phyloP scores from a whole-genome alignment of 2,797 vertebrate species.

The Chloroceryle amazona region DNA sequence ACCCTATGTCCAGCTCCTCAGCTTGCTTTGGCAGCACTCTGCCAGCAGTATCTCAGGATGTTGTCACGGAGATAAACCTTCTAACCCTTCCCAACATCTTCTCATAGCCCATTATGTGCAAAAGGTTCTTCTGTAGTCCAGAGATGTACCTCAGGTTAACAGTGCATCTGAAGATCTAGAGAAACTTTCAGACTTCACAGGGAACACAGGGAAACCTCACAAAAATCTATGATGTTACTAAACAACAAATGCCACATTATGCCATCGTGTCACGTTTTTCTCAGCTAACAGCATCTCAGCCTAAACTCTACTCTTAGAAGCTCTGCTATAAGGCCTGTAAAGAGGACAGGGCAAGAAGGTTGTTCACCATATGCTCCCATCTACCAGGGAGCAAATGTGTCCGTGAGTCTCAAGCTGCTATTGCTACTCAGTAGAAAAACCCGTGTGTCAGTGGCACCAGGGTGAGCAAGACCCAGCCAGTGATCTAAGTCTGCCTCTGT shows the following conservation, averaged over 20 bases:
- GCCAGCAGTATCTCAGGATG: neutral
- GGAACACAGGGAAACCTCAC: neutral
- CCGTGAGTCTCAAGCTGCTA: neutral
- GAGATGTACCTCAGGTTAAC: neutral
- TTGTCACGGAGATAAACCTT: neutral
- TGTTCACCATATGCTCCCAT: neutral
- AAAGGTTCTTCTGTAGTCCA: neutral
- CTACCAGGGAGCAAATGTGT: neutral
- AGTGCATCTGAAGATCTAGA: neutral
- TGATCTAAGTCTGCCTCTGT: neutral
- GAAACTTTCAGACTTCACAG: neutral
- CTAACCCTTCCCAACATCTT: neutral
- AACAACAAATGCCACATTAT: neutral
- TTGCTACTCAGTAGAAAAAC: neutral
- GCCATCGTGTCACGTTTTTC: neutral
- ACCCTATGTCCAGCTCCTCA: neutral
- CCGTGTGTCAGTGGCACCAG: neutral
- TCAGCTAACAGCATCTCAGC: neutral
- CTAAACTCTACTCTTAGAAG: neutral
- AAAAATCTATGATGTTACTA: neutral
- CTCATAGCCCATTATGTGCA: neutral
- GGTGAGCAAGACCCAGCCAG: neutral
- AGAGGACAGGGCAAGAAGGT: neutral
- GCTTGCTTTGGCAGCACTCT: neutral
- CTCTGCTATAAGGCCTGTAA: neutral